Conservation (phyloP, 2,888 invertebrate species). For the Agonopterix arenella region DNA sequence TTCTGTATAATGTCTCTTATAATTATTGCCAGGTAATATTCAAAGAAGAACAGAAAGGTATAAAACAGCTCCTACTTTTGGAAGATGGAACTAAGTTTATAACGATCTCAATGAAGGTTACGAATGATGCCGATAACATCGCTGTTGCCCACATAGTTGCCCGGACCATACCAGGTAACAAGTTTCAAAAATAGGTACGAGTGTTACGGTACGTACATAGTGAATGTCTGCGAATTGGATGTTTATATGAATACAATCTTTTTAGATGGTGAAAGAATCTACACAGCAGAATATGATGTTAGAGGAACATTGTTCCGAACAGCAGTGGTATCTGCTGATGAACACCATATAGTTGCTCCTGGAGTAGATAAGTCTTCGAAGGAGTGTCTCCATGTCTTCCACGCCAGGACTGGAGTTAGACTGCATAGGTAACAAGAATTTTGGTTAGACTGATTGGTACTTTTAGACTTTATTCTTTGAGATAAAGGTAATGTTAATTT, state of each 20-base stretch:
- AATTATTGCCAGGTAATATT: slow-evolving; percentile 79
- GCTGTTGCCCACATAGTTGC: slow-evolving; percentile 82
- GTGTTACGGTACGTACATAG: background rate
- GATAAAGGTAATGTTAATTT: too few relatives aligned
- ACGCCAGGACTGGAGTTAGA: slow-evolving; percentile 85
- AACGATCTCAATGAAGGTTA: slow-evolving; percentile 81
- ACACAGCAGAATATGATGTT: slow-evolving; percentile 89
- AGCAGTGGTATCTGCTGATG: slow-evolving; percentile 89
- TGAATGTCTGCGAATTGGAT: slow-evolving; percentile 5
- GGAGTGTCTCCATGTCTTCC: slow-evolving; percentile 90
- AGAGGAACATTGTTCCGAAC: slow-evolving; percentile 83
- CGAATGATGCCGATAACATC: slow-evolving; percentile 77
- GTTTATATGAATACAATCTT: too few relatives aligned
- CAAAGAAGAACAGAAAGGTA: slow-evolving; percentile 89
- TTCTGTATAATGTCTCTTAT: background rate
- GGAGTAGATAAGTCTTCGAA: slow-evolving; percentile 89
- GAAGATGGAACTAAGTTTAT: slow-evolving; percentile 86
- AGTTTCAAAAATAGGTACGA: background rate
- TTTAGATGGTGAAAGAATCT: slow-evolving; percentile 84
- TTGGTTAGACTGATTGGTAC: too few relatives aligned
- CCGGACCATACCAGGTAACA: slow-evolving; percentile 83
- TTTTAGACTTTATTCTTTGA: too few relatives aligned
- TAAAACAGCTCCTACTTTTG: slow-evolving; percentile 84
- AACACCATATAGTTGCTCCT: slow-evolving; percentile 84
- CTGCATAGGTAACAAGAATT: slow-evolving; percentile 48